These are phyloP conservation scores for Drosophila jambulina DNA, from an alignment of 1,140 invertebrate genomes.

Conservation along the genomic window DNA sequence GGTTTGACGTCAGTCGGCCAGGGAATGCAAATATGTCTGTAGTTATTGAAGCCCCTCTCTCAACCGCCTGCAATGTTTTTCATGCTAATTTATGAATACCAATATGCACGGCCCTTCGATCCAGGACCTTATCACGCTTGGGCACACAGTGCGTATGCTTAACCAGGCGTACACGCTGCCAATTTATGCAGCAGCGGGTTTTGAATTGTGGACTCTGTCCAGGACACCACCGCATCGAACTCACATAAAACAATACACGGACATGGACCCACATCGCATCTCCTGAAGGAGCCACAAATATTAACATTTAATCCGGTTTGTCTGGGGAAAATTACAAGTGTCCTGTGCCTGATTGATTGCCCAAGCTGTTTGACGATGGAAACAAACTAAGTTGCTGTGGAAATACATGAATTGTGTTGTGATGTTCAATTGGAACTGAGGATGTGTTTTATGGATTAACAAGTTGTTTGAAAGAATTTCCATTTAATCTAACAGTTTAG, in stretches of 20 bases:
- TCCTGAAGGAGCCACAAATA: slow-evolving; percentile 14
- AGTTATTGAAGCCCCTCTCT: not conserved
- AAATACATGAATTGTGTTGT: not conserved
- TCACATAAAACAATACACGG: slow-evolving; percentile 14
- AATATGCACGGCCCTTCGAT: slow-evolving; percentile 2
- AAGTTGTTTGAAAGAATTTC: not conserved
- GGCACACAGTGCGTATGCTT: slow-evolving; percentile 69
- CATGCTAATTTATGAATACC: slow-evolving; percentile 57
- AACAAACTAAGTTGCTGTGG: not conserved
- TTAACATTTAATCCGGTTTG: slow-evolving; percentile 39
- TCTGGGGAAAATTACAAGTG: slow-evolving; percentile 20
- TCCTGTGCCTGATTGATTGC: slow-evolving; percentile 26
- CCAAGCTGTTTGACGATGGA: not conserved
- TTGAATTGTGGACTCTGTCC: not conserved
- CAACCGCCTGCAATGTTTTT: slow-evolving; percentile 15
- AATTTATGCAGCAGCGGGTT: slow-evolving; percentile 51
- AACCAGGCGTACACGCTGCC: slow-evolving; percentile 44
- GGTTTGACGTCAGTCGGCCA: slow-evolving; percentile 24
- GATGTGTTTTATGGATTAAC: not conserved
- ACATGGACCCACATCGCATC: not conserved
- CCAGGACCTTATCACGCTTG: slow-evolving; percentile 21
- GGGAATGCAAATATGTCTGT: slow-evolving; percentile 28
- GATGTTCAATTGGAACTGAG: not conserved
- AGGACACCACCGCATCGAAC: not conserved
- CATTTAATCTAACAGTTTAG: not conserved